A percentile compares a stretch with the other conserved stretches of the same genome.
Evolutionary conservation across 2,888 invertebrate species (phyloP).

Genomic region (Catocala nupta): DNA sequence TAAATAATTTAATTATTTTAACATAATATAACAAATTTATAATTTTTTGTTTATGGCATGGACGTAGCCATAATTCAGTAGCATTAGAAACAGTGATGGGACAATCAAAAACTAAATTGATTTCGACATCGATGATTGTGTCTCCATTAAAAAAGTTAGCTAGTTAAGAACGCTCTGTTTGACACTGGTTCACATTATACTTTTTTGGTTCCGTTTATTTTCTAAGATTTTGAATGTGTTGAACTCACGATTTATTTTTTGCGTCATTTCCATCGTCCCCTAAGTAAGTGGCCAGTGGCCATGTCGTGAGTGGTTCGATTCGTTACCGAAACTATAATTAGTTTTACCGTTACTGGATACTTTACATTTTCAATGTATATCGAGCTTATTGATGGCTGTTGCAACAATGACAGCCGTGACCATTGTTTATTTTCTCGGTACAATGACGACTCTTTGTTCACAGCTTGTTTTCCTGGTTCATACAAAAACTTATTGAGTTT

Average conservation of each 20-base stretch:
- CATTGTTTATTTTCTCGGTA: conserved; percentile 71
- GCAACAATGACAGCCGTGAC: conserved; percentile 70
- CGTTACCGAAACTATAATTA: conserved; percentile 81
- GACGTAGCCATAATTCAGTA: conserved; percentile 39
- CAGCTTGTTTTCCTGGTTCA: conserved; percentile 37
- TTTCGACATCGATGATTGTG: conserved; percentile 34
- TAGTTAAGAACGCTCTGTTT: conserved; percentile 46
- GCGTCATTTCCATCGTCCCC: conserved; percentile 68
- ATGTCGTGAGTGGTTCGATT: conserved; percentile 80
- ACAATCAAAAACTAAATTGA: conserved; percentile 41
- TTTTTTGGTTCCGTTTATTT: conserved; percentile 64
- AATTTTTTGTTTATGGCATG: conserved; percentile 41
- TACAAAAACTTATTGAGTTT: conserved; percentile 38
- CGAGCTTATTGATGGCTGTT: conserved; percentile 62
- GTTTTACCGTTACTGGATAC: conserved; percentile 77
- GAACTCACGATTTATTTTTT: conserved; percentile 78
- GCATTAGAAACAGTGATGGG: conserved; percentile 39
- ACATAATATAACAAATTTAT: conserved; percentile 39
- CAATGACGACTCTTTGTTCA: conserved; percentile 46
- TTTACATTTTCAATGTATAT: conserved; percentile 73
- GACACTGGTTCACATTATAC: conserved; percentile 59
- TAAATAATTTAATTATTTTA: conserved; percentile 38
- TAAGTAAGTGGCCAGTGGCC: conserved; percentile 66
- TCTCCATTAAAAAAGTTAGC: conserved; percentile 28
- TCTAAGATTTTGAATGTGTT: conserved; percentile 69